Base-by-base conservation (phyloP, 2,797 vertebrate genomes). In the Sarcophilus harrisii region DNA sequence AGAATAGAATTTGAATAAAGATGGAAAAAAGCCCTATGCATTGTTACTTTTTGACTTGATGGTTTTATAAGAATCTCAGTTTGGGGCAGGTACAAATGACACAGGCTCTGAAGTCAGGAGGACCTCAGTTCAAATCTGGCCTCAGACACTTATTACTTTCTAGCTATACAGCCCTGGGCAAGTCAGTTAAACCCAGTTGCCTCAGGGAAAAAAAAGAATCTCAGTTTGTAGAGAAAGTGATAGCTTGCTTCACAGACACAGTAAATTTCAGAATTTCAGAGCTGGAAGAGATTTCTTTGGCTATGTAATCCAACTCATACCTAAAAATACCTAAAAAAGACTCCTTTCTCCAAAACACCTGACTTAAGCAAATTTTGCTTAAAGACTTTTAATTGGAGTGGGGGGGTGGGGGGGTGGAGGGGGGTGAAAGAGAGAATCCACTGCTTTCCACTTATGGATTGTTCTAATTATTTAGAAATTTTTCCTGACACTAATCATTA, bases 321-420 rank as follows among this genome's bases (percentile, higher is more conserved):
- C 18, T 81, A 18, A 81, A 81, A 81, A 81, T 81, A 81, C n/a
- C 18, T 81, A 18, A 81, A 81, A 81, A 81, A 81, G 66, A 45
- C 1, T 38, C 6, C n/a, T 8, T 11, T 81, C n/a, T n/a, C 66
- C n/a, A 81, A 45, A 81, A 81, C 21, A 81, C 66, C 2, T 81
- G n/a, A 81, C 21, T 81, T 21, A 81, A 45, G 66, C 66, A 73
- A 5, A 81, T 45, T 45, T 45, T 81, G n/a, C 18, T 81, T 45
- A 10, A 81, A 81, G 18, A 81, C n/a, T 18, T 45, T 16, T n/a
- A 73, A 14, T 73, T 18, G 62, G 32, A 14, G 49, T 49, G 49
- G 4, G 49, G 1, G 49, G 49, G 2, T 2, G 5, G 1, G 28
- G 3, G 52, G 52, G 52, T 3, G n/a, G n/a, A n/a, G 6, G 54